A percentile compares a stretch with the other conserved stretches of the same genome.
phyloP scores from a whole-genome alignment of 2,888 invertebrate species.

The Heterodera filipjevi region DNA sequence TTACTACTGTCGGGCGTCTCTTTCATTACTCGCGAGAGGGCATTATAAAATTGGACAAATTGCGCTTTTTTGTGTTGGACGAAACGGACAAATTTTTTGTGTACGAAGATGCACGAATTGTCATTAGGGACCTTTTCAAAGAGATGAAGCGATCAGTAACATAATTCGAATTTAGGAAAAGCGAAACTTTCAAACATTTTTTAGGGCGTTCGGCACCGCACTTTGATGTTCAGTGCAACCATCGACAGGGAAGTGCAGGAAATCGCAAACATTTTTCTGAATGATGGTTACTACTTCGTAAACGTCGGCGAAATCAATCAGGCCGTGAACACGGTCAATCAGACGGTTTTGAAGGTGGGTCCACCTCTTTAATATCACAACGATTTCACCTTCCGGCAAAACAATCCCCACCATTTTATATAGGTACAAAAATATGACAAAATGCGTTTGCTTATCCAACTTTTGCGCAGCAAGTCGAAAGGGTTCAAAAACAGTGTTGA shows the following conservation, averaged over 20 bases:
- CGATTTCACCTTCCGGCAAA: no score
- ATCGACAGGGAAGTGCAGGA: constrained; percentile 16
- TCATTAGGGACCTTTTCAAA: not conserved
- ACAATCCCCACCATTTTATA: no score
- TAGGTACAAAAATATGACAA: not conserved
- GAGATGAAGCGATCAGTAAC: not conserved
- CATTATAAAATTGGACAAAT: constrained; percentile 15
- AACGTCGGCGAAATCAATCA: constrained; percentile 20
- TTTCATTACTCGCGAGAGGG: constrained; percentile 7
- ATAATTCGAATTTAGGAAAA: not conserved
- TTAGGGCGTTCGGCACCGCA: constrained; percentile 20
- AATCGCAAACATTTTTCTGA: constrained; percentile 9
- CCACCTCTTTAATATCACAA: not conserved
- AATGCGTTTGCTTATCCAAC: not conserved
- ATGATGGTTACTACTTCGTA: constrained; percentile 3
- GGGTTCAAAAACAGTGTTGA: not conserved
- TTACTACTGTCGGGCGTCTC: constrained; percentile 20
- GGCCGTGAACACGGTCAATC: constrained; percentile 17
- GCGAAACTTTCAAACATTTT: not conserved
- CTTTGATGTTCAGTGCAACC: constrained; percentile 28
- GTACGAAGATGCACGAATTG: not conserved
- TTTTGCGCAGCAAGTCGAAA: constrained; percentile 12
- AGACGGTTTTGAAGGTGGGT: constrained; percentile 11
- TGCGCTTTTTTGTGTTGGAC: constrained; percentile 26
- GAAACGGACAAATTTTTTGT: constrained; percentile 23